Evolutionary conservation across 2,888 invertebrate genomes (phyloP).

Genomic region (Cerceris ruficornis): DNA sequence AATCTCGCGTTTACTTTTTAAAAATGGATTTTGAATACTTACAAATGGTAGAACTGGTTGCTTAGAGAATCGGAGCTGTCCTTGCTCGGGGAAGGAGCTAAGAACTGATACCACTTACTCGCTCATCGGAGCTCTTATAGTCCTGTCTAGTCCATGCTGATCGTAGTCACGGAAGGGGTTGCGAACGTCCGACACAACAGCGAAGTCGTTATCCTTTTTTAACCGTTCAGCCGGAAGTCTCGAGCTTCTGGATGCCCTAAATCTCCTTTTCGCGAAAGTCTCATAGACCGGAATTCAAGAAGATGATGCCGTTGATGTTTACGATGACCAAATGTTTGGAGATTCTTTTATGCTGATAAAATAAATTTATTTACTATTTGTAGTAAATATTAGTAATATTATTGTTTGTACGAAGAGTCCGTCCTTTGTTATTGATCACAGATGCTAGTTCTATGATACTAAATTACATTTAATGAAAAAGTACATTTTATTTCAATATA

Average conservation of each 20-base stretch:
- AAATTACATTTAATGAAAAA: too few species aligned
- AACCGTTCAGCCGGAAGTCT: background rate
- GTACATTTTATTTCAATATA: too few species aligned
- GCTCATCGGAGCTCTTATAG: constrained; percentile 78
- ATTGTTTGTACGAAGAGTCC: too few species aligned
- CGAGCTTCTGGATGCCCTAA: background rate
- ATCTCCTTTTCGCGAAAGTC: background rate
- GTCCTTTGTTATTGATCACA: too few species aligned
- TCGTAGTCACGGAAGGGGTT: constrained; percentile 74
- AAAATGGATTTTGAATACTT: constrained; percentile 19
- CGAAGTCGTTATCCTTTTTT: constrained; percentile 24
- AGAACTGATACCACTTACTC: constrained; percentile 77
- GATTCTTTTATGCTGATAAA: too few species aligned
- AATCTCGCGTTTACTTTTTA: background rate
- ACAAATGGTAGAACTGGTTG: constrained; percentile 14
- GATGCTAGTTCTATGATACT: too few species aligned
- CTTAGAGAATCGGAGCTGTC: constrained; percentile 69
- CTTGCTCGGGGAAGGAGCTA: constrained; percentile 75
- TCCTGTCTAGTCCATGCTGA: constrained; percentile 73
- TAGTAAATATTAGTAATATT: too few species aligned
- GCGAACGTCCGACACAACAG: constrained; percentile 48
- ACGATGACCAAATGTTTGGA: too few species aligned
- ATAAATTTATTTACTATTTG: too few species aligned
- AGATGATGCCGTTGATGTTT: too few species aligned
- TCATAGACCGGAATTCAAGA: too few species aligned